Conservation (phyloP, 2,113 vertebrate species). For the Pelobates fuscus region DNA sequence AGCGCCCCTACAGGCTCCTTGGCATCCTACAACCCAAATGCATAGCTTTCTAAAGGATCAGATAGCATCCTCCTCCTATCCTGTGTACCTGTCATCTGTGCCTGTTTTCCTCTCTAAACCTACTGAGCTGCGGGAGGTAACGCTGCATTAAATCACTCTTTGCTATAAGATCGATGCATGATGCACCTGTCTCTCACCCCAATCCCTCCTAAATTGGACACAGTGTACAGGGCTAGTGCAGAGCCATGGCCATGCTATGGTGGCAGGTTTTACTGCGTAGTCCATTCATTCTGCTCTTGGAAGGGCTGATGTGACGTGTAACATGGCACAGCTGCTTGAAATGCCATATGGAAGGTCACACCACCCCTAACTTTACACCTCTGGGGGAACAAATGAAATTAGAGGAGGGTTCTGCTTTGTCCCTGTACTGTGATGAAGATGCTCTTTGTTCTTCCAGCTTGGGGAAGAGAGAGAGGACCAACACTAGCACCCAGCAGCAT, state of each 20-base stretch:
- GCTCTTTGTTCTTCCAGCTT: constrained; percentile 31
- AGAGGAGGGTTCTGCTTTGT: neutral
- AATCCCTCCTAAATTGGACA: constrained; percentile 20
- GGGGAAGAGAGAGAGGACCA: constrained; percentile 17
- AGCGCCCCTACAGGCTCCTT: neutral
- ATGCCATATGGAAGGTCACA: constrained; percentile 32
- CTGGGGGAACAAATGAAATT: neutral
- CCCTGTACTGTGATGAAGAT: constrained; percentile 14
- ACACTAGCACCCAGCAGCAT: neutral
- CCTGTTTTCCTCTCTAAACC: constrained; percentile 27
- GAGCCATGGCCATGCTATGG: neutral
- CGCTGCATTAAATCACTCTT: neutral
- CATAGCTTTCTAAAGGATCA: constrained; percentile 26
- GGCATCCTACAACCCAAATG: neutral
- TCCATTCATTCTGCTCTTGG: constrained; percentile 19
- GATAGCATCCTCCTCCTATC: constrained; percentile 20
- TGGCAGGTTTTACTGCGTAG: constrained; percentile 31
- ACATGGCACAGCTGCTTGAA: constrained; percentile 8
- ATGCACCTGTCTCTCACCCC: constrained; percentile 6
- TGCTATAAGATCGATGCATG: neutral
- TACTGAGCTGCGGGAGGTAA: constrained; percentile 29
- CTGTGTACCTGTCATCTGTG: constrained; percentile 20
- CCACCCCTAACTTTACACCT: constrained; percentile 20
- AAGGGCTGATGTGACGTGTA: constrained; percentile 23
- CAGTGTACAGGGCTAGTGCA: neutral